Evolutionary conservation across 2,888 invertebrate species (phyloP), one percentile per base, ranked within the genome.

Genomic region (Melanophora roralis): DNA sequence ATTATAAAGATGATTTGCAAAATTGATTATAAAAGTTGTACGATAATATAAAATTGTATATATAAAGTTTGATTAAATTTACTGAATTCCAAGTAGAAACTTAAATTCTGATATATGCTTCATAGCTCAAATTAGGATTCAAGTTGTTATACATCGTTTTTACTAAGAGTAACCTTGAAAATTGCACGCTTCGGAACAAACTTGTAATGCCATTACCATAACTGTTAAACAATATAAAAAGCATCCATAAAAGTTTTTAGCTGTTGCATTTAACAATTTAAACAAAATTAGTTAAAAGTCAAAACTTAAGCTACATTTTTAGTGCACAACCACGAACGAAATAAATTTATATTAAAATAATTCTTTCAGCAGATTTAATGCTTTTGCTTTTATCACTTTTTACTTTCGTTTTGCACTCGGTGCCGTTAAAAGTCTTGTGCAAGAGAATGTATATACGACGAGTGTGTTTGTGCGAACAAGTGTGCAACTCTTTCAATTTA

Each of bases 341-440:
- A 64, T 72, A 72, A 72, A 72, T 72, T 72, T 19, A 38, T 55
- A 55, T 53, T 43, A 60, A 71, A 60, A 12, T 45, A 8, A 23
- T 21, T 60, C 43, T 72, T 43, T 34, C 43, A 38, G 43, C 51
- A 16, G 12, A 8, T 6, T 51, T 53, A 72, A 55, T 64, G 45
- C 36, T 55, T 49, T 38, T 64, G 36, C 53, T 16, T 11, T 64
- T 34, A 43, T 27, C 11, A 51, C 4, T 2, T 6, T 8, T 16
- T 49, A 27, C 6, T 12, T 34, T 47, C 9, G 16, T 14, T 12
- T 16, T 8, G 7, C 8, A 11, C 8, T 45, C 19, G 9, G 0
- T 23, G 0, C 14, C 9, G 11, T 21, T 16, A 27, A 32, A 19
- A 19, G 32, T 23, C 12, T 53, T 16, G 38, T 36, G 62, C 47